phyloP scores from a whole-genome alignment of 2,888 invertebrate genomes.

The Anagyrus pseudococci region DNA sequence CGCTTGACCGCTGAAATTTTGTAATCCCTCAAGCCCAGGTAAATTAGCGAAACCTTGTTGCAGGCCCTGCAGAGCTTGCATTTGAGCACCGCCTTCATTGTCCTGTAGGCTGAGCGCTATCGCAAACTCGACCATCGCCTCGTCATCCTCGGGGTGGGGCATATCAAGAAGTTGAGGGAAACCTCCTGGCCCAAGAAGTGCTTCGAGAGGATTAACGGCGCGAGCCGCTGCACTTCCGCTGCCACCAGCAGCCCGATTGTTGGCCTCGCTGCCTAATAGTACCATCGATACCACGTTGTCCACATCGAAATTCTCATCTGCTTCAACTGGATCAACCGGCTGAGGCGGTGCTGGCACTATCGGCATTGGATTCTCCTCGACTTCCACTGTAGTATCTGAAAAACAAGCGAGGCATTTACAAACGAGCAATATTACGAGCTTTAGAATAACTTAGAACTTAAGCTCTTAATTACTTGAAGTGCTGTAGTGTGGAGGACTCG shows the following conservation, averaged over 20 bases:
- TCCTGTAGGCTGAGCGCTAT: conserved; percentile 93
- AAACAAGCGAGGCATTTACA: too few relatives aligned
- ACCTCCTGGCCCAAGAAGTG: conserved; percentile 64
- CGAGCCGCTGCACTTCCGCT: conserved; percentile 45
- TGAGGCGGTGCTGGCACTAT: conserved; percentile 45
- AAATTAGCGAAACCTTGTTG: conserved; percentile 57
- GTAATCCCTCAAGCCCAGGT: conserved; percentile 62
- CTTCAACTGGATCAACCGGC: conserved; percentile 61
- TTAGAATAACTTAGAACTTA: background rate
- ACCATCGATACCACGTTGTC: conserved; percentile 70
- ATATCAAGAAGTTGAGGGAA: conserved; percentile 85
- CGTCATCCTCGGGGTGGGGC: conserved; percentile 95
- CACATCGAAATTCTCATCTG: conserved; percentile 67
- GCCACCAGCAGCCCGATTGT: conserved; percentile 35
- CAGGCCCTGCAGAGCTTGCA: conserved; percentile 64
- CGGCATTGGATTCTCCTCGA: conserved; percentile 52
- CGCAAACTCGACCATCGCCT: conserved; percentile 95
- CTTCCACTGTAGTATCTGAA: conserved; percentile 47
- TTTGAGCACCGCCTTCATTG: conserved; percentile 67
- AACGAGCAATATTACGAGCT: background rate
- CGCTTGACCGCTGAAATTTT: conserved; percentile 60
- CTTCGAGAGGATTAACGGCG: conserved; percentile 61
- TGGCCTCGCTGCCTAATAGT: conserved; percentile 67
- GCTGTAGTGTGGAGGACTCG: conserved; percentile 75
- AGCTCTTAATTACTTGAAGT: conserved; percentile 63